Evolutionary conservation across 2,113 vertebrate species (phyloP), one percentile per base, ranked within the genome.

Genomic region (Seriola rivoliana): DNA sequence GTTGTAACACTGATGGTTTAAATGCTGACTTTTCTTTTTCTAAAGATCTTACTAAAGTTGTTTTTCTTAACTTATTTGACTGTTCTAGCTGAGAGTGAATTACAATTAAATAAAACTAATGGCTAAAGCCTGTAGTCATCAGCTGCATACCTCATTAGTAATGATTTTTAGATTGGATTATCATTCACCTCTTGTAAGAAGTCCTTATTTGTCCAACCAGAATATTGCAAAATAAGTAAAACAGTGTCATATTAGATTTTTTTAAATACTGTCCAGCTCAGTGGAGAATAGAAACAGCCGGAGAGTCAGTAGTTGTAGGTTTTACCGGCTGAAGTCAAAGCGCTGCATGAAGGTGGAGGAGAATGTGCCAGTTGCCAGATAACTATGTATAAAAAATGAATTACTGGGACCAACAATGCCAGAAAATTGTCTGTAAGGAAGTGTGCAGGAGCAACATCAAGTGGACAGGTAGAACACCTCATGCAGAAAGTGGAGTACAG

Each of bases 401-500:
- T 44, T 54, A 38, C 21, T 2, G 1, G 14, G 14, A 36, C 23
- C 23, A 17, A 46, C 38, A 65, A 21, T 67, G 62, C 29, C 21
- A 55, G n/a, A 62, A 29, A 64, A 58, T 38, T 0, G 3, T 25
- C 9, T 63, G 19, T 10, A 29, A 59, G 17, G 8, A 55, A 42
- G 59, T 50, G 19, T 55, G 66, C 14, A 50, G n/a, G 48, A 48
- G 62, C 21, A 66, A 52, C 42, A 60, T 60, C 13, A 25, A 3
- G 44, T 23, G 8, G 42, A 71, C 42, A 60, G 59, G 71, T 69
- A 14, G 55, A 75, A 19, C 13, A 17, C 13, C 36, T 63, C 65
- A 46, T 71, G 50, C 74, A 64, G 32, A 48, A 42, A 71, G 29
- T 5, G 2, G 16, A 60, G 38, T 34, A 17, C 32, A 72, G n/a